Percentiles rank a stretch among this genome's conserved stretches.
Evolutionary conservation across 2,113 vertebrate genomes (phyloP).

Genomic region (Ochotona curzoniae): DNA sequence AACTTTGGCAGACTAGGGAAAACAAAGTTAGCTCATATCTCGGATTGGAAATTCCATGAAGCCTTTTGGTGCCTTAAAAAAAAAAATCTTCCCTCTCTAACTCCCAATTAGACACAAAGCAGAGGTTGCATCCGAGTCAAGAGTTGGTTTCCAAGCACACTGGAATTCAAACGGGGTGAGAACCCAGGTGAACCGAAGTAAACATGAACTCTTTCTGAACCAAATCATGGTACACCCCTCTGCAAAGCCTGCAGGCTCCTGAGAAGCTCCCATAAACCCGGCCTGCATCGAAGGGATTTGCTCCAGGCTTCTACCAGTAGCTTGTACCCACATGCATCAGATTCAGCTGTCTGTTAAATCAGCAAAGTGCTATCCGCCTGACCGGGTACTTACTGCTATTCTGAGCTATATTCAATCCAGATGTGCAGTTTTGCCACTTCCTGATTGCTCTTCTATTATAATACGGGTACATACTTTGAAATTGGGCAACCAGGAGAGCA

Average conservation of each 20-base stretch:
- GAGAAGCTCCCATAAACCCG: constrained; percentile 16
- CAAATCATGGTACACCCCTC: neutral
- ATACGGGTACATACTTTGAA: constrained; percentile 29
- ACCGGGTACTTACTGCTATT: neutral
- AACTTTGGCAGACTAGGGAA: neutral
- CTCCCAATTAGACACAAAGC: neutral
- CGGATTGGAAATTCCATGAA: constrained; percentile 47
- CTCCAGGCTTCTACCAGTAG: constrained; percentile 20
- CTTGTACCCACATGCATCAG: neutral
- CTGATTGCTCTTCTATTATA: neutral
- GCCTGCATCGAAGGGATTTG: neutral
- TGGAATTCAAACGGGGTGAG: neutral
- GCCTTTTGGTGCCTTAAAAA: neutral
- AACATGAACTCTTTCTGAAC: constrained; percentile 56
- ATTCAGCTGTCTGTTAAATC: constrained; percentile 44
- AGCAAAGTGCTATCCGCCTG: constrained; percentile 41
- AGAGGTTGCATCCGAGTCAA: neutral
- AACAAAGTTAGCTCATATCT: constrained; percentile 37
- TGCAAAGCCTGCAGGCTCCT: constrained; percentile 41
- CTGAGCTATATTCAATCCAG: constrained; percentile 6
- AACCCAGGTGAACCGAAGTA: constrained; percentile 45
- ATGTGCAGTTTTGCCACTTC: neutral
- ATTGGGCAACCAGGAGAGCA: neutral
- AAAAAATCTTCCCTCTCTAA: constrained; percentile 36
- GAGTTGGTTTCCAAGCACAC: constrained; percentile 33